Conservation (phyloP, 2,888 invertebrate species). For the Quadroppia sp. region DNA sequence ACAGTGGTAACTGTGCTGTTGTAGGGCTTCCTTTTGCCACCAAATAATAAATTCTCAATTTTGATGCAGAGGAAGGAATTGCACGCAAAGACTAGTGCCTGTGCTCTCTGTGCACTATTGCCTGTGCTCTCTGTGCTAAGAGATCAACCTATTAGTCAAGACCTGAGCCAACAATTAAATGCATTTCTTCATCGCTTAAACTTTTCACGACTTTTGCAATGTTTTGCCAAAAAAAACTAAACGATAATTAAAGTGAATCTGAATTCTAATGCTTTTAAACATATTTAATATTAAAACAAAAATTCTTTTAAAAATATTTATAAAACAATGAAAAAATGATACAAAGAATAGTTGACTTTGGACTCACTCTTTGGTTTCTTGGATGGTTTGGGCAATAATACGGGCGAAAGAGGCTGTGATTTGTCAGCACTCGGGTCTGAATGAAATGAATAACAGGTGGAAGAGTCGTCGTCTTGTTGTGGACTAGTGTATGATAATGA, state of each 20-base stretch:
- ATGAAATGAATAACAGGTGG: constrained; percentile 21
- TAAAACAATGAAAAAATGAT: not conserved
- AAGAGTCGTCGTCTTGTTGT: constrained; percentile 18
- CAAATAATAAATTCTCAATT: constrained; percentile 7
- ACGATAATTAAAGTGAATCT: not conserved
- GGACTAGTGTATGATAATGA: not conserved
- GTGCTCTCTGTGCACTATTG: not conserved
- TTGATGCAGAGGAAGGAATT: not conserved
- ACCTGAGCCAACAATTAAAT: not conserved
- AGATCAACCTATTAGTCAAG: not conserved
- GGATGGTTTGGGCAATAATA: not conserved
- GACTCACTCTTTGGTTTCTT: constrained; percentile 16
- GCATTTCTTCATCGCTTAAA: not conserved
- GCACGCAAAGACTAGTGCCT: constrained; percentile 1
- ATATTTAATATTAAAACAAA: not conserved
- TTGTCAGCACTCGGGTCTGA: constrained; percentile 16
- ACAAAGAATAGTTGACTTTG: not conserved
- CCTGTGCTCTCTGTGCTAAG: not conserved
- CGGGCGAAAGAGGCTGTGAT: not conserved
- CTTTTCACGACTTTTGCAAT: not conserved
- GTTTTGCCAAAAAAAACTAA: not conserved
- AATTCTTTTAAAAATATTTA: not conserved
- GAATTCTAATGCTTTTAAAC: not conserved
- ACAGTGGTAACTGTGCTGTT: constrained; percentile 10
- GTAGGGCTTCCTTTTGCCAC: constrained; percentile 10